phyloP scores from a whole-genome alignment of 2,113 vertebrate species.

The Nestor notabilis region DNA sequence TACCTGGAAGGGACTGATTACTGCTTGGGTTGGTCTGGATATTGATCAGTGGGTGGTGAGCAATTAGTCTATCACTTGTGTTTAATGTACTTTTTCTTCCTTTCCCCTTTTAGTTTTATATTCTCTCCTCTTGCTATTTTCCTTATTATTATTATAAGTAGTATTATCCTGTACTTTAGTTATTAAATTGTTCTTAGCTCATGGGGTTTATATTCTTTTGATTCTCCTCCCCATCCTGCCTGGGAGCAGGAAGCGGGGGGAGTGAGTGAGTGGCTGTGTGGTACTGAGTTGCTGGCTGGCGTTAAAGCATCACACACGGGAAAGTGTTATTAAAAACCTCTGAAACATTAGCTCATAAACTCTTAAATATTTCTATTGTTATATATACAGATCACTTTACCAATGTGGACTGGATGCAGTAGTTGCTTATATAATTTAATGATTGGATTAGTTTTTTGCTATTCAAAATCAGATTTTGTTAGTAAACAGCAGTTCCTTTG shows the following conservation, averaged over 20 bases:
- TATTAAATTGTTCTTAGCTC: neutral
- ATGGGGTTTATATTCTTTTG: neutral
- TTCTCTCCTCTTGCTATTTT: neutral
- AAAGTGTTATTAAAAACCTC: neutral
- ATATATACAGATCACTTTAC: neutral
- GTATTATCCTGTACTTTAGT: neutral
- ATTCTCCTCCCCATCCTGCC: neutral
- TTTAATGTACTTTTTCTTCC: neutral
- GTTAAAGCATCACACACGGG: neutral
- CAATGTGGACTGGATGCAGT: neutral
- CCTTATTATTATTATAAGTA: accelerated
- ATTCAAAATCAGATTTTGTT: neutral
- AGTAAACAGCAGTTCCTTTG: neutral
- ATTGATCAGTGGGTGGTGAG: neutral
- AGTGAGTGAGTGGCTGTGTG: neutral
- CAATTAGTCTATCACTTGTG: neutral
- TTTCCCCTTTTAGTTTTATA: neutral
- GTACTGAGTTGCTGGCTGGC: neutral
- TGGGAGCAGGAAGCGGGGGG: neutral
- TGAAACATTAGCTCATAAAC: neutral
- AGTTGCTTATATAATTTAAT: neutral
- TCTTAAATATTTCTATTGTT: neutral
- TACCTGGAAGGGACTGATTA: neutral
- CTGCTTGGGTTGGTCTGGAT: neutral
- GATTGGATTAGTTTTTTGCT: neutral